phyloP scores from a whole-genome alignment of 2,888 invertebrate species.

The Acanthococcus lagerstroemiae region DNA sequence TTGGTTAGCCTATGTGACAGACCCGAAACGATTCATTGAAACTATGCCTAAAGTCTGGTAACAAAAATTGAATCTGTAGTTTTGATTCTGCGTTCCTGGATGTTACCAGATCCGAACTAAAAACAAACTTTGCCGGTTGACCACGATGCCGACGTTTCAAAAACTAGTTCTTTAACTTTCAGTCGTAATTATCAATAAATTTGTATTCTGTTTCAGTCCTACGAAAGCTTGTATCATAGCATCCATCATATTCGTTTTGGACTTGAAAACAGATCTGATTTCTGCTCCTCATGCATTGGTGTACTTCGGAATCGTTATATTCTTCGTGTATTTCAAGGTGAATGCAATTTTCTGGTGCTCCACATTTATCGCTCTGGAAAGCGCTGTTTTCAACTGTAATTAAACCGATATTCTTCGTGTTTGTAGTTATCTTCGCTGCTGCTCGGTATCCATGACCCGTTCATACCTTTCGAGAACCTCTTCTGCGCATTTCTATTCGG shows the following conservation, averaged over 20 bases:
- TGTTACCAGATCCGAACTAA: no score
- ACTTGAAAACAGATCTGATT: constrained; percentile 92
- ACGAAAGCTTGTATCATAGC: constrained; percentile 95
- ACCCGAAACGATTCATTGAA: no score
- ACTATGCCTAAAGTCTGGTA: no score
- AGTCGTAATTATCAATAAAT: not conserved
- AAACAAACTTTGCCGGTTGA: no score
- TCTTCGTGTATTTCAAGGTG: constrained; percentile 92
- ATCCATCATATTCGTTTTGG: constrained; percentile 88
- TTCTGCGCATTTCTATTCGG: constrained; percentile 94
- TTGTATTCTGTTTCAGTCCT: constrained; percentile 56
- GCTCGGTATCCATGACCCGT: constrained; percentile 95
- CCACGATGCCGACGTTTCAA: no score
- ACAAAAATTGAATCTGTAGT: no score
- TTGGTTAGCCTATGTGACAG: no score
- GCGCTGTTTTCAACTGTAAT: not conserved
- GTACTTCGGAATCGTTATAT: constrained; percentile 93
- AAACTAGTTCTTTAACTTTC: no score
- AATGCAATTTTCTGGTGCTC: not conserved
- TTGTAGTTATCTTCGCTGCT: constrained; percentile 80
- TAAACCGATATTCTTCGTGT: not conserved
- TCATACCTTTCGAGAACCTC: constrained; percentile 96
- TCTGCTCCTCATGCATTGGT: constrained; percentile 94
- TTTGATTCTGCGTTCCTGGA: no score
- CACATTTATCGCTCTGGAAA: not conserved